A percentile compares a stretch with the other conserved stretches of the same genome.
phyloP scores from a whole-genome alignment of 2,113 vertebrate species.

The Progne subis region DNA sequence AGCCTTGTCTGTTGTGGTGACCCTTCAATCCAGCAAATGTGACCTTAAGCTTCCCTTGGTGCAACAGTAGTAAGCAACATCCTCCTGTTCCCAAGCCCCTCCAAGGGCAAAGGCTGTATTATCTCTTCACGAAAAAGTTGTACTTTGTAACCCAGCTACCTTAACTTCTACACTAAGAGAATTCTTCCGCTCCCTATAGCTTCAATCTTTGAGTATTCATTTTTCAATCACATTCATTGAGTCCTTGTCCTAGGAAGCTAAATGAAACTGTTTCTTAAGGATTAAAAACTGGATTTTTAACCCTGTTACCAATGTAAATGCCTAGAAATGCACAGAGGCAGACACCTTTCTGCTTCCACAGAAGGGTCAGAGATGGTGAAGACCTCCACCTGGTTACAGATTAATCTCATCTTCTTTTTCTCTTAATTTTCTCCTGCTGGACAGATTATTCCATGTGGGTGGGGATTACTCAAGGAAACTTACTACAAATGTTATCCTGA shows the following conservation, averaged over 20 bases:
- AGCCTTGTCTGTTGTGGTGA: background rate
- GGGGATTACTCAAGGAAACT: background rate
- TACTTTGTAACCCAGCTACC: background rate
- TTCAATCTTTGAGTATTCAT: background rate
- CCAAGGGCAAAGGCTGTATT: background rate
- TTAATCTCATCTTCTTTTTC: background rate
- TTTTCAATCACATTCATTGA: background rate
- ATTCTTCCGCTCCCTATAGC: background rate
- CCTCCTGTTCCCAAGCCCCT: rapidly evolving
- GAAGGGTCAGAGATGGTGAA: background rate
- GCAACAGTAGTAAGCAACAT: background rate
- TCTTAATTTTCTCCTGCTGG: background rate
- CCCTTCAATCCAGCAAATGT: background rate
- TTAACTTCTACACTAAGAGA: background rate
- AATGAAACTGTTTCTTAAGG: background rate
- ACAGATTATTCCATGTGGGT: background rate
- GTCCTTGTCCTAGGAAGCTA: background rate
- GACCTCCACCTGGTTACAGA: background rate
- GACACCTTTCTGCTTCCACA: background rate
- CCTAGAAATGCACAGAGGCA: background rate
- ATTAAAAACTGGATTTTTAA: background rate
- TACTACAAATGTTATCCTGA: background rate
- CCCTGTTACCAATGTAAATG: background rate
- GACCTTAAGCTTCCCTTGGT: background rate
- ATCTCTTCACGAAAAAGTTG: background rate